Percentiles rank a stretch among this genome's conserved stretches.
Conservation (phyloP, 1,140 invertebrate species). For the Ooceraea biroi region DNA sequence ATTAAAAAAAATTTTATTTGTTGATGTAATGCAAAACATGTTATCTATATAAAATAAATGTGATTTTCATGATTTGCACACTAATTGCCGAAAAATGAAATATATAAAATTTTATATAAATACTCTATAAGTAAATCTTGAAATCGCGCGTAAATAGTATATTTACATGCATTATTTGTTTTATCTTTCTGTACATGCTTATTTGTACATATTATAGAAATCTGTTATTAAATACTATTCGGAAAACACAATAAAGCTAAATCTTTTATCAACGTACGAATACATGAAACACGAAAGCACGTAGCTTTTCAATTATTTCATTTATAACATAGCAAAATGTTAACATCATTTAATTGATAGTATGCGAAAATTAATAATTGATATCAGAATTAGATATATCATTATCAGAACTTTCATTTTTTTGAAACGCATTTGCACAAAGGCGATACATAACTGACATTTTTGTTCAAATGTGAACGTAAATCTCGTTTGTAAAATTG, state of each 20-base stretch:
- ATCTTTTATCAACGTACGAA: slow-evolving; percentile 10
- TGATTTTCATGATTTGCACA: slow-evolving; percentile 15
- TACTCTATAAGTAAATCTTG: slow-evolving; percentile 5
- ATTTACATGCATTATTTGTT: too few species aligned
- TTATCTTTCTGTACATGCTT: not conserved
- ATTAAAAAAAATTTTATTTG: not conserved
- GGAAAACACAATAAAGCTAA: slow-evolving; percentile 9
- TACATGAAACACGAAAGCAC: slow-evolving; percentile 14
- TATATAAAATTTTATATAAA: slow-evolving; percentile 11
- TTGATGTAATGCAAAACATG: slow-evolving; percentile 11
- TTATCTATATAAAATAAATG: slow-evolving; percentile 17
- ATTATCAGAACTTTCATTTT: not conserved
- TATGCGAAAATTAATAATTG: slow-evolving; percentile 3
- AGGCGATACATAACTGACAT: not conserved
- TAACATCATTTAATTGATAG: slow-evolving; percentile 10
- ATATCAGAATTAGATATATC: not conserved
- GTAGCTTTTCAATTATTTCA: not conserved
- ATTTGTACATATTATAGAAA: slow-evolving; percentile 23
- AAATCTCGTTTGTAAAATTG: not conserved
- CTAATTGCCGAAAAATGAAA: not conserved
- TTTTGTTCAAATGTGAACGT: slow-evolving; percentile 12
- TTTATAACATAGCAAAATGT: slow-evolving; percentile 4
- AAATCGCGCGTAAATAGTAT: slow-evolving; percentile 16
- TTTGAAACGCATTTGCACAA: slow-evolving; percentile 15
- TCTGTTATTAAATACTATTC: not conserved